Base-by-base conservation (phyloP, 2,113 vertebrate genomes). In the Ptyas mucosa region DNA sequence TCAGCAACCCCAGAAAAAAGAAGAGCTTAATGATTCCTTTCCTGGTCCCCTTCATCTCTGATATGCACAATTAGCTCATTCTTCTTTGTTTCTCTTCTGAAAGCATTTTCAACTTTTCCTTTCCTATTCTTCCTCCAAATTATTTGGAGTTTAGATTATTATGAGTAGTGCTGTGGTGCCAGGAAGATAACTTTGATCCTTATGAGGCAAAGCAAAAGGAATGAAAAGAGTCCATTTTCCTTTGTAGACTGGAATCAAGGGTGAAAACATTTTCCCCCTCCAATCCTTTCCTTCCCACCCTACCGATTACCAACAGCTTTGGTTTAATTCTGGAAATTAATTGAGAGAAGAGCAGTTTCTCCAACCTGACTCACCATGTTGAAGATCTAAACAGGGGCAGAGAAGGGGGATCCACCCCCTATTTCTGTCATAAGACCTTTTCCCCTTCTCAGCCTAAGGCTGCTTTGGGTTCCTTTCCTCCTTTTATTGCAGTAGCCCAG, bases 1-100 rank as follows among this genome's bases (percentile, higher is more conserved):
- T 93, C 89, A 93, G 89, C 85, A 64, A 64, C 75, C 49, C 55
- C 39, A 87, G 14, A 64, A 87, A 53, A 64, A 64, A 93, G 81
- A 87, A 87, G 51, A 64, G 92, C 46, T 93, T 90, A 61, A 53
- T 87, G 57, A 15, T 49, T 64, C 12, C 20, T 46, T 75, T 34
- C 26, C 29, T 26, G 52, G 15, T 34, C 86, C 55, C 29, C 55
- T 91, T 88, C 49, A 54, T 75, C n/a, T 92, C 58, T n/a, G 51
- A 85, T 89, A 53, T n/a, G 52, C 86, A 55, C 18, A 26, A 14
- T 49, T 69, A 75, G 55, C 43, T 88, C 90, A 88, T 34, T 53
- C 52, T 89, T 93, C 86, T 81, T 85, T 49, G 11, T 90, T n/a
- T 61, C 21, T 51, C 51, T 85, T 43, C n/a, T 46, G 11, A 88